Conservation (phyloP, 2,888 invertebrate species). For the Leucoma salicis region DNA sequence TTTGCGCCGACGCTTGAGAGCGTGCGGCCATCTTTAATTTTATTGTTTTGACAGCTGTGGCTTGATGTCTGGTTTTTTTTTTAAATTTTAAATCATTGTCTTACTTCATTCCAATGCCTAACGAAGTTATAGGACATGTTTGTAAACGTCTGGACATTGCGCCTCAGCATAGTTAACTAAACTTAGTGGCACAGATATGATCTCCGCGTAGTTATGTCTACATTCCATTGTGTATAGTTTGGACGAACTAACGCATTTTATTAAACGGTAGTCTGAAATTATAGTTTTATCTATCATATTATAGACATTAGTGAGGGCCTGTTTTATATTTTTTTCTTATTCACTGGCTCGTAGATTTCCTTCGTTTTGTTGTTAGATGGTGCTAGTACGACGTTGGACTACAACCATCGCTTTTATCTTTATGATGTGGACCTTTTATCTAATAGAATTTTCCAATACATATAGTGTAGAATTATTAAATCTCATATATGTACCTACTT, state of each 20-base stretch:
- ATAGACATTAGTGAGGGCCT: slow-evolving; percentile 68
- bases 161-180: slow-evolving; percentile 22
- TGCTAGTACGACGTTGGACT: slow-evolving; percentile 18
- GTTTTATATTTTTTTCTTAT: slow-evolving; percentile 41
- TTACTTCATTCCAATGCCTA: not conserved
- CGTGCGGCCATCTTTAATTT: slow-evolving; percentile 66
- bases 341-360: slow-evolving; percentile 35
- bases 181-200: slow-evolving; percentile 41
- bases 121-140: slow-evolving; percentile 5
- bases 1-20: slow-evolving; percentile 63
- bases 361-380: slow-evolving; percentile 24
- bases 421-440: slow-evolving; percentile 4
- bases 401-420: not conserved
- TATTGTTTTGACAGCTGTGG: slow-evolving; percentile 17
- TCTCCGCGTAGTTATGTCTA: slow-evolving; percentile 41
- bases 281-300: slow-evolving; percentile 52
- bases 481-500: slow-evolving; percentile 13
- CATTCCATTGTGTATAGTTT: slow-evolving; percentile 62
- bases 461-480: slow-evolving; percentile 16
- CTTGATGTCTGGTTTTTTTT: slow-evolving; percentile 7
- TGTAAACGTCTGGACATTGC: slow-evolving; percentile 12
- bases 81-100: not conserved
- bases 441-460: too few species aligned
- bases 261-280: slow-evolving; percentile 51
- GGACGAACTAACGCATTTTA: slow-evolving; percentile 57